Base-by-base conservation (phyloP, 37 sponge, comb jelly and placozoan genomes). In the Ephydatia muelleri region DNA sequence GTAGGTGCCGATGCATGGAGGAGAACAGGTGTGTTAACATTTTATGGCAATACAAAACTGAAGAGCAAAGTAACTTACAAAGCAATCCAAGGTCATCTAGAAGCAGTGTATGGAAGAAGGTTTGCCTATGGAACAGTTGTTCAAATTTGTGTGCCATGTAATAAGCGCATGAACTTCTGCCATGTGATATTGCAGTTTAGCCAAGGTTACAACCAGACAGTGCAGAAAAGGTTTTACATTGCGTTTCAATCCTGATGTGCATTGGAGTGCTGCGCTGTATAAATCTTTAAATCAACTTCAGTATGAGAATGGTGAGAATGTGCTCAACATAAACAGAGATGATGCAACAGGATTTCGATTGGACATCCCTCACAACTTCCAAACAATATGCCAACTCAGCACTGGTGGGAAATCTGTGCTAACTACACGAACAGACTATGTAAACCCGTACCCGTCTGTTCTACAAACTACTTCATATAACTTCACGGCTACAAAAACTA, bases 261-360 rank as follows among this genome's bases (percentile, higher is more conserved):
- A 86, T 57, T 86, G 86, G 86, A 57, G 33, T 57, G 80, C 73
- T 32, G 86, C 86, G 13, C 36, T 86, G n/a, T 85, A 85, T 38
- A 65, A 38, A 39, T 39, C 47, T 5, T 39, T 77, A 11, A 77
- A 77, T 74, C 39, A 31, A 14, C 6, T 89, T 21, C 81, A 89
- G 57, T 89, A 75, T 80, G n/a, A 23, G 4, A 76, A 84, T 73
- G 89, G 89, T n/a, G 21, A 13, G 27, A 35, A 84, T 13, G 47
- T 84, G 8, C 29, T 80, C 4, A 89, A 80, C 27, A 73, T 84
- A 25, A 89, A 89, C 70, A 31, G 90, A 39, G 90, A 89, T 80
- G 90, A 89, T 84, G 85, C 85, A 32, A 25, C 85, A 29, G 90
- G 90, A n/a, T 89, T 80, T 72, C 31, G 85, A 2, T 73, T 84